These are phyloP conservation scores for Pollenia amentaria DNA, from an alignment of 2,888 invertebrate species.

Conservation along the genomic window DNA sequence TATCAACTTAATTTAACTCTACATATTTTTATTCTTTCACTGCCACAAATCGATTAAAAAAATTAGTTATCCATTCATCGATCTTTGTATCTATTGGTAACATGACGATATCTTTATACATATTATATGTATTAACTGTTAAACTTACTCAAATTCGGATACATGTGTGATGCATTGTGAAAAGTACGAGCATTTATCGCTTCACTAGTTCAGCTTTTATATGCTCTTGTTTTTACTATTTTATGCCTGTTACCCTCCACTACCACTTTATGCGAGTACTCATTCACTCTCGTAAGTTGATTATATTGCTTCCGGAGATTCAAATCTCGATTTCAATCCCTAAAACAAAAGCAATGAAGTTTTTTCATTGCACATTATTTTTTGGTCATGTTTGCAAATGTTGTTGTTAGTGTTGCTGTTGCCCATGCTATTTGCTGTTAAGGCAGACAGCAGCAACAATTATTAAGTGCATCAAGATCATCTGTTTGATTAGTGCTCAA, in stretches of 20 bases:
- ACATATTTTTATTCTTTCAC: slow-evolving; percentile 17
- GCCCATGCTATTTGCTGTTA: slow-evolving; percentile 45
- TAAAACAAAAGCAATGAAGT: slow-evolving; percentile 64
- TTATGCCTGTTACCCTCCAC: slow-evolving; percentile 46
- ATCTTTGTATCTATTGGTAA: slow-evolving; percentile 54
- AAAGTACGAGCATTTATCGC: slow-evolving; percentile 52
- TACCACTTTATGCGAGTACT: slow-evolving; percentile 31
- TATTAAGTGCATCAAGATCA: slow-evolving; percentile 84
- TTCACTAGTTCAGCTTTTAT: slow-evolving; percentile 53
- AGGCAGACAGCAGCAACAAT: slow-evolving; percentile 74
- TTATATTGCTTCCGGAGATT: slow-evolving; percentile 82
- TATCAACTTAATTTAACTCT: slow-evolving; percentile 45
- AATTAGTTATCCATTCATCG: slow-evolving; percentile 31
- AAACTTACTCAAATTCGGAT: slow-evolving; percentile 44
- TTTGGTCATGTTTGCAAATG: not conserved
- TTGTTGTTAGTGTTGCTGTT: slow-evolving; percentile 47
- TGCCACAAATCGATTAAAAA: slow-evolving; percentile 56
- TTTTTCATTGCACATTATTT: slow-evolving; percentile 18
- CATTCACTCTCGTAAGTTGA: slow-evolving; percentile 60
- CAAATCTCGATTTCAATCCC: slow-evolving; percentile 77
- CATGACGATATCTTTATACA: slow-evolving; percentile 53
- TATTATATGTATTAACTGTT: slow-evolving; percentile 1
- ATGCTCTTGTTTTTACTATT: slow-evolving; percentile 19
- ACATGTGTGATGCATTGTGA: not conserved
- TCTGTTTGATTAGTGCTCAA: slow-evolving; percentile 74